Evolutionary conservation across 2,888 invertebrate genomes (phyloP), one percentile per base, ranked within the genome.

Genomic region (Epinotia bilunana): DNA sequence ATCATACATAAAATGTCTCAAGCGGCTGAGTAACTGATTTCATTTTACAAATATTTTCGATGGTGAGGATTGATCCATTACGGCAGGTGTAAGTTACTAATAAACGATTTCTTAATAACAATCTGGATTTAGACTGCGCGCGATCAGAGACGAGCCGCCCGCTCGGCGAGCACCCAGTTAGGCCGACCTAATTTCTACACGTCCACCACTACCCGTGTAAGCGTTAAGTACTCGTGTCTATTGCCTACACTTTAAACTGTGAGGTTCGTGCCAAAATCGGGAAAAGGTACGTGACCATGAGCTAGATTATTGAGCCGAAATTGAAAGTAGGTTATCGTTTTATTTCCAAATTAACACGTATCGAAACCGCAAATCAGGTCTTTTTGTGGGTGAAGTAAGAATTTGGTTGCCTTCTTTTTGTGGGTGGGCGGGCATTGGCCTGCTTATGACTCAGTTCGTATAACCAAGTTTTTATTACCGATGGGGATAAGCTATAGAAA

Each of bases 91-190:
- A 65, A 75, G 43, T 65, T 71, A 58, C 16, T 75, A 71, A 72
- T 75, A 75, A 75, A 75, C 67, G 33, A 67, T 72, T 75, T 75
- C 75, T 72, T 75, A 65, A 75, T 75, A 75, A 75, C 67, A 75
- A 71, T 75, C 75, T 75, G 71, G 71, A 75, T 75, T 75, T 75
- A 75, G 75, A 75, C 62, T 65, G 60, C 55, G 13, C 49, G 58
- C 71, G 67, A 67, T 55, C 55, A 55, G 72, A 28, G 75, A 63
- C 58, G 74, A 43, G 46, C 46, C 57, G 58, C 28, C 61, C 53
- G 62, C 67, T 74, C 70, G 75, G 71, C 75, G 65, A 64, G 67
- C 43, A 72, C 67, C 75, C 75, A 75, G 74, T 70, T 67, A 63
- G 63, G 70, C 55, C 61, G 71, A 72, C 75, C 72, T 57, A 67